Percentiles rank a stretch among this genome's conserved stretches.
Evolutionary conservation across 64 coral and sea anemone genomes (phyloP).

Genomic region (Porites australiensis): DNA sequence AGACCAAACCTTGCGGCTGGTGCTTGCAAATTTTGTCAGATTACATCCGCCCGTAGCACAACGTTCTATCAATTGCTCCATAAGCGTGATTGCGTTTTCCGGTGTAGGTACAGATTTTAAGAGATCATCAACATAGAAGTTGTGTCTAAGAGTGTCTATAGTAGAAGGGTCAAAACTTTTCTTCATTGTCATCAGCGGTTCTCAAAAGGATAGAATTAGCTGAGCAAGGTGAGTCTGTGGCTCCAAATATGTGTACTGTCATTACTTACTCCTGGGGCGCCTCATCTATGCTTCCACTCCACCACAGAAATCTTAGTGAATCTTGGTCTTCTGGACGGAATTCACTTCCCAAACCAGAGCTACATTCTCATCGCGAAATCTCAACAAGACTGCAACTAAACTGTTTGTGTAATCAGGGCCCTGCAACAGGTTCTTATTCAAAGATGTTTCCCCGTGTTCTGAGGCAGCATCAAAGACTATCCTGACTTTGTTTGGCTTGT

Average conservation of each 20-base stretch:
- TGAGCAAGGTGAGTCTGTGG: constrained; percentile 54
- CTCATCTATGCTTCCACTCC: neutral
- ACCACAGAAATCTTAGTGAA: constrained; percentile 60
- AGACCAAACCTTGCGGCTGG: neutral
- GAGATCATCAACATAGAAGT: constrained; percentile 68
- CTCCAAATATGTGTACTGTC: constrained; percentile 71
- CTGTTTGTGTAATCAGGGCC: constrained; percentile 20
- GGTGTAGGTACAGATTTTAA: neutral
- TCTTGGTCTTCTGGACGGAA: constrained; percentile 56
- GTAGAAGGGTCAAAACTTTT: neutral
- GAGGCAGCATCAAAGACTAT: constrained; percentile 60
- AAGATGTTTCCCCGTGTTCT: constrained; percentile 13
- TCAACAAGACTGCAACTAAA: constrained; percentile 24
- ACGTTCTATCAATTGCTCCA: neutral
- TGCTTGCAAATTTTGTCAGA: constrained; percentile 46
- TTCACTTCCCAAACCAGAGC: constrained; percentile 55
- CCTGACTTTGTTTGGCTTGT: constrained; percentile 49
- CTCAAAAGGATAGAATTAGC: constrained; percentile 29
- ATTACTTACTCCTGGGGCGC: constrained; percentile 47
- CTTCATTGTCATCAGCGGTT: constrained; percentile 14
- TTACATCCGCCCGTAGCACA: constrained; percentile 57
- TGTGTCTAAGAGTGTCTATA: neutral
- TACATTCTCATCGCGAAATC: constrained; percentile 21
- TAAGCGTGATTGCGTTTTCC: neutral
- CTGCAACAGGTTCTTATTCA: constrained; percentile 46